Evolutionary conservation across 1,140 invertebrate species (phyloP).

Genomic region (Leptinotarsa undecemlineata): DNA sequence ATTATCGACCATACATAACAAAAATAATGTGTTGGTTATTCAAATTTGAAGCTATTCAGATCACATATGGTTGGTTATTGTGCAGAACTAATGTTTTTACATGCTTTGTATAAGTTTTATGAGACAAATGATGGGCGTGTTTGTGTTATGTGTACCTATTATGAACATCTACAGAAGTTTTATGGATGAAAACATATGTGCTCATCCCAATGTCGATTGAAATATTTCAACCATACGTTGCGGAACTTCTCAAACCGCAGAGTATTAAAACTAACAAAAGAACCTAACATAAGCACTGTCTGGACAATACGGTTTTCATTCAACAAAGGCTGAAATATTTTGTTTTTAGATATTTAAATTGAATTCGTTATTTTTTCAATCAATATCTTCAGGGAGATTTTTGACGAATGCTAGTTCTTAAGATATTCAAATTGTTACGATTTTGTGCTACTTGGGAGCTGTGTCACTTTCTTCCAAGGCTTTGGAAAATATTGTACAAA

Average conservation of each 20-base stretch:
- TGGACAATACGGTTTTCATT: no score
- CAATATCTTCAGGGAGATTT: no score
- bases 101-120: constrained; percentile 3
- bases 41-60: constrained; percentile 7
- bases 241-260: not conserved
- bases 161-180: not conserved
- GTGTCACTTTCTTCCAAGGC: no score
- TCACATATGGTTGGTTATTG: constrained; percentile 3
- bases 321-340: no score
- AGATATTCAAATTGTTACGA: no score
- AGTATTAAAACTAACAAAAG: no score
- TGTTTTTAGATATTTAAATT: no score
- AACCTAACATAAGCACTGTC: no score
- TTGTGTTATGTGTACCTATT: not conserved
- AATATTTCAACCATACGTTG: not conserved
- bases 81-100: constrained; percentile 2
- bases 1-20: constrained; percentile 8
- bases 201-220: not conserved
- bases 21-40: constrained; percentile 10
- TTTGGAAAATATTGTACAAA: no score
- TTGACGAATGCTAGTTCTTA: no score
- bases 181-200: not conserved
- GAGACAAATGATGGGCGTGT: not conserved
- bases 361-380: no score
- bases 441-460: no score